Evolutionary conservation across 2,113 vertebrate species (phyloP), one percentile per base, ranked within the genome.

Genomic region (Nothoprocta perdicaria): DNA sequence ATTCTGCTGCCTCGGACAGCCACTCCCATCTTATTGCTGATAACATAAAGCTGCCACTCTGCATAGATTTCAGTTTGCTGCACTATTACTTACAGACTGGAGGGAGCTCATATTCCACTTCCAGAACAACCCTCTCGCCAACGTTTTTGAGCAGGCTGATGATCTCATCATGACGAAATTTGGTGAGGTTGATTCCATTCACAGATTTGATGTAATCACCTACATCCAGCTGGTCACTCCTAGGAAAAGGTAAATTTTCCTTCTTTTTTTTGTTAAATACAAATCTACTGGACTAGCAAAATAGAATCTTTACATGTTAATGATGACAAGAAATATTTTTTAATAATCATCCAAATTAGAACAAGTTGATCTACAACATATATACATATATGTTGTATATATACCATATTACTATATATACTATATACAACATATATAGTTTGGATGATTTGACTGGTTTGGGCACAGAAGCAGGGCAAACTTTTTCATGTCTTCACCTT

Each of bases 111-210:
- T 99, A 99, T 60, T 99, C 99, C 10, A 99, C 99, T 97, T 99
- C 99, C 46, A 99, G 97, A 19, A 99, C 98, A 80, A 99, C 99
- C 21, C 99, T 97, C 92, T 99, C 99, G 1, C 99, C 99, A 7
- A 99, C 99, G 3, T 99, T 99, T 97, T 99, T 99, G 95, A 99
- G 98, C 75, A 99, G 96, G 76, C 99, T 99, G 97, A 99, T 99
- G 97, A 99, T 99, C 96, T 99, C 99, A 5, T 99, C 99, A 1
- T 99, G 99, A 62, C 99, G 98, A 97, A 99, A 99, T 88, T 99
- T 99, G 82, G 98, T 98, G 90, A 99, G 96, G 96, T 99, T 99
- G 98, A 99, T 99, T 77, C 99, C 99, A 63, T 99, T 99, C 21
- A 99, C 99, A 6, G 99, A 98, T 94, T 99, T 99, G 94, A 99